Percentiles rank a stretch among this genome's conserved stretches.
These are phyloP conservation scores for Pionites leucogaster DNA, from an alignment of 2,113 vertebrate genomes.

Conservation along the genomic window DNA sequence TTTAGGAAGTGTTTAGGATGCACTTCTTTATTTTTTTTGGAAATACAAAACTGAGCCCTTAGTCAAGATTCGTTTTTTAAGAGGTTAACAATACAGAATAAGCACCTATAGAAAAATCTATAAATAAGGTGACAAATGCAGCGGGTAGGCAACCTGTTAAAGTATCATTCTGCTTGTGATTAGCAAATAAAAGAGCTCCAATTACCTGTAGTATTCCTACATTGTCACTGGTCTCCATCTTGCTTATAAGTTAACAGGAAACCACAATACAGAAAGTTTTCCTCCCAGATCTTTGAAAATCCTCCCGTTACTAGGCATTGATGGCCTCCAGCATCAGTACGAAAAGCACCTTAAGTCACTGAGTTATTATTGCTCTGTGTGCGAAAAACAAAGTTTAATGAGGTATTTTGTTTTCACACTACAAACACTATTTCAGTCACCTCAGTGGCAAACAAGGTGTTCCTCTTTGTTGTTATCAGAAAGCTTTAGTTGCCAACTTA, in stretches of 20 bases:
- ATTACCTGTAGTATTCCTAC: not conserved
- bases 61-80: not conserved
- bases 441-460: not conserved
- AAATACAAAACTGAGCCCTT: not conserved
- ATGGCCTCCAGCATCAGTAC: not conserved
- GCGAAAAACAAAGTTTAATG: not conserved
- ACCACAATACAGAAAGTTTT: not conserved
- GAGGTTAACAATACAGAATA: not conserved
- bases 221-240: not conserved
- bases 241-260: not conserved
- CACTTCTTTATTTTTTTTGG: not conserved
- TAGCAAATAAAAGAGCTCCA: not conserved
- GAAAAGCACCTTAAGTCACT: not conserved
- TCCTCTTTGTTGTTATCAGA: not conserved
- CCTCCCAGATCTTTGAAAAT: not conserved
- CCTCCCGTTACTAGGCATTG: not conserved
- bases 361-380: not conserved
- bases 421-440: not conserved
- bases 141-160: not conserved
- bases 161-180: not conserved
- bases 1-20: not conserved
- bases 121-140: not conserved
- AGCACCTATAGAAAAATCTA: not conserved
- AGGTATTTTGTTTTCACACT: not conserved
- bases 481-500: not conserved